A percentile compares a stretch with the other conserved stretches of the same genome.
phyloP scores from a whole-genome alignment of 2,113 vertebrate species.

The Calyptommatus sinebrachiatus region DNA sequence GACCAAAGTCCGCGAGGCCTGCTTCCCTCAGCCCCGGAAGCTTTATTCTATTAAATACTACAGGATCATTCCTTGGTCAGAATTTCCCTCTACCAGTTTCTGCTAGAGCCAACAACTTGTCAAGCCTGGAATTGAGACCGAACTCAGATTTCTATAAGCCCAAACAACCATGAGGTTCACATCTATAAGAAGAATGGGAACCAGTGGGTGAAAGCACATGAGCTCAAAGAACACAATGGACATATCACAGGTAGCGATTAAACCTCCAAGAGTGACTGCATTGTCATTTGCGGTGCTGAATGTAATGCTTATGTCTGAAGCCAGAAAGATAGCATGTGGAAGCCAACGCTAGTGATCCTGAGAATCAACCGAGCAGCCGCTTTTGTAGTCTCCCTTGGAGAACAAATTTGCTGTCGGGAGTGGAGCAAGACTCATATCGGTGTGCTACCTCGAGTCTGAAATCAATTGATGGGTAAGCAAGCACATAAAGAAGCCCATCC shows the following conservation, averaged over 20 bases:
- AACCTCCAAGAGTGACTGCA: slow-evolving; percentile 97
- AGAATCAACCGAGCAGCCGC: slow-evolving; percentile 97
- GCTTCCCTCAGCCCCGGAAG: slow-evolving; percentile 63
- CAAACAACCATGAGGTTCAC: slow-evolving; percentile 98
- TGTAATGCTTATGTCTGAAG: slow-evolving; percentile 98
- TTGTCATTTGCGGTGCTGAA: slow-evolving; percentile 96
- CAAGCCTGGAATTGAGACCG: slow-evolving; percentile 98
- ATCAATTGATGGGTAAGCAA: slow-evolving; percentile 99
- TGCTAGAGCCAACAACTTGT: slow-evolving; percentile 97
- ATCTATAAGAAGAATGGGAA: slow-evolving; percentile 97
- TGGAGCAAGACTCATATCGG: slow-evolving; percentile 96
- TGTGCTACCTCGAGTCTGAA: slow-evolving; percentile 99
- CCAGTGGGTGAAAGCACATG: slow-evolving; percentile 95
- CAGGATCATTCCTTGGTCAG: slow-evolving; percentile 64
- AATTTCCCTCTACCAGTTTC: slow-evolving; percentile 98
- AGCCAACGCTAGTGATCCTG: slow-evolving; percentile 96
- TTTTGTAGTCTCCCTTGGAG: slow-evolving; percentile 97
- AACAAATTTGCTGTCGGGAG: slow-evolving; percentile 99
- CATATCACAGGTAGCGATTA: slow-evolving; percentile 99
- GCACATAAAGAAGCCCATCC: slow-evolving; percentile 98
- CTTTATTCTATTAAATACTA: slow-evolving; percentile 52
- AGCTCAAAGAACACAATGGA: slow-evolving; percentile 97
- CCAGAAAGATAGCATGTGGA: slow-evolving; percentile 96
- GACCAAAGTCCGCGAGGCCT: slow-evolving; percentile 99
- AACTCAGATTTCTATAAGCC: slow-evolving; percentile 97